Evolutionary conservation across 2,113 vertebrate genomes (phyloP).

Genomic region (Tachycineta bicolor): DNA sequence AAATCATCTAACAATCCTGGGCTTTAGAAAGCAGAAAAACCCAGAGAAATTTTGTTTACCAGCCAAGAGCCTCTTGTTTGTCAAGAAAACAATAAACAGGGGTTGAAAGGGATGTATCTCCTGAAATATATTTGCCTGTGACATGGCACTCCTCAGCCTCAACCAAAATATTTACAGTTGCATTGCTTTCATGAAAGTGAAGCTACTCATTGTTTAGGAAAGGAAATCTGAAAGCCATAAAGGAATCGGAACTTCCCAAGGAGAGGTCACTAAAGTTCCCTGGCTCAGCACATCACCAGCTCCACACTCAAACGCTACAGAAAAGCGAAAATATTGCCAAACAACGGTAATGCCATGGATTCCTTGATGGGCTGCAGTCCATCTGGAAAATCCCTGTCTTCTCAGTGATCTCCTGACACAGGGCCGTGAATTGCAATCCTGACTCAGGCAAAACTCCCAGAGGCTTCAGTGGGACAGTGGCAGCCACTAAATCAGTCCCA

Average conservation of each 20-base stretch:
- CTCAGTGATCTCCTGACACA: neutral
- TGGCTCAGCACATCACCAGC: neutral
- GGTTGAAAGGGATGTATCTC: neutral
- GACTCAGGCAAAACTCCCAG: neutral
- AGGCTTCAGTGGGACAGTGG: neutral
- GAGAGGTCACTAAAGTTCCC: neutral
- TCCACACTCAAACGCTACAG: neutral
- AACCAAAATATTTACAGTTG: neutral
- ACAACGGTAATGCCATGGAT: neutral
- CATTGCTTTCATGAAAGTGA: neutral
- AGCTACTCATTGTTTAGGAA: neutral
- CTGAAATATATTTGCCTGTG: neutral
- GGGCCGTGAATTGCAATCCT: neutral
- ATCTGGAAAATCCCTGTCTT: neutral
- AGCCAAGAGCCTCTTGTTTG: neutral
- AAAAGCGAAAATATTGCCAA: neutral
- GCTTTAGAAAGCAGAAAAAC: constrained; percentile 69
- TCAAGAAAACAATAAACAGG: neutral
- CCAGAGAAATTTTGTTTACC: constrained; percentile 60
- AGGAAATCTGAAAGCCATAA: neutral
- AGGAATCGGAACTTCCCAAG: neutral
- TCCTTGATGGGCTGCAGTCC: neutral
- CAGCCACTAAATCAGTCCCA: neutral
- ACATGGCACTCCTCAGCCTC: neutral
- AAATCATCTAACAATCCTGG: constrained; percentile 14